These are phyloP conservation scores for Amphiura filiformis DNA, from an alignment of 35 echinoderm and acorn worm genomes.

Conservation along the genomic window DNA sequence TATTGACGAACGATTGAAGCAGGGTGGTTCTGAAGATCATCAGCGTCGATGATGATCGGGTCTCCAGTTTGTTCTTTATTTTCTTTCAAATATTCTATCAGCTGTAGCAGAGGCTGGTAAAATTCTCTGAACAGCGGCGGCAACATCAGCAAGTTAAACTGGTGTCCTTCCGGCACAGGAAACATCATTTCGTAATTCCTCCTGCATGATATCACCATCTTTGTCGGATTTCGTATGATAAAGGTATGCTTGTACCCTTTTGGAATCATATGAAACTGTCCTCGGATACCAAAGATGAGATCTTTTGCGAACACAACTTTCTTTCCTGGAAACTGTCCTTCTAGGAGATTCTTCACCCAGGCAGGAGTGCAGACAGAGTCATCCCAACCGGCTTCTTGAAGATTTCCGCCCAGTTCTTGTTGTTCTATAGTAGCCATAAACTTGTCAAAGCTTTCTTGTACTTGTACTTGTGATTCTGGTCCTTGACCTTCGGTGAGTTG, in stretches of 20 bases:
- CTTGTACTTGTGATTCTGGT: too few relatives aligned
- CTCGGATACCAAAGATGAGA: not conserved
- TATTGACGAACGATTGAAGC: not conserved
- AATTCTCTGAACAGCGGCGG: not conserved
- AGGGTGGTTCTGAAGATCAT: not conserved
- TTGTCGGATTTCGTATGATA: not conserved
- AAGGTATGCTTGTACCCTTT: not conserved
- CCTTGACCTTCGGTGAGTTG: not conserved
- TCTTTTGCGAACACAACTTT: not conserved
- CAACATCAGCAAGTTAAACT: not conserved
- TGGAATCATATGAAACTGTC: not conserved
- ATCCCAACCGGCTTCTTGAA: not conserved
- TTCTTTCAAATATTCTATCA: not conserved
- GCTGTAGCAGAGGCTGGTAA: not conserved
- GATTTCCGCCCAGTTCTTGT: not conserved
- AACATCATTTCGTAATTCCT: not conserved
- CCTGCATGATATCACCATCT: not conserved
- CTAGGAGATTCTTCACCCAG: not conserved
- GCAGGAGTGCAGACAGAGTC: not conserved
- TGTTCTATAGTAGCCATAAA: not conserved
- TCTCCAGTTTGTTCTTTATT: not conserved
- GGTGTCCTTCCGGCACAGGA: not conserved
- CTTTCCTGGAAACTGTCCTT: not conserved
- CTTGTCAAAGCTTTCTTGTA: not conserved
- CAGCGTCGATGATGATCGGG: conserved; percentile 1